Percentiles rank a stretch among this genome's conserved stretches.
phyloP scores from a whole-genome alignment of 2,797 vertebrate species.

The Pterois miles region DNA sequence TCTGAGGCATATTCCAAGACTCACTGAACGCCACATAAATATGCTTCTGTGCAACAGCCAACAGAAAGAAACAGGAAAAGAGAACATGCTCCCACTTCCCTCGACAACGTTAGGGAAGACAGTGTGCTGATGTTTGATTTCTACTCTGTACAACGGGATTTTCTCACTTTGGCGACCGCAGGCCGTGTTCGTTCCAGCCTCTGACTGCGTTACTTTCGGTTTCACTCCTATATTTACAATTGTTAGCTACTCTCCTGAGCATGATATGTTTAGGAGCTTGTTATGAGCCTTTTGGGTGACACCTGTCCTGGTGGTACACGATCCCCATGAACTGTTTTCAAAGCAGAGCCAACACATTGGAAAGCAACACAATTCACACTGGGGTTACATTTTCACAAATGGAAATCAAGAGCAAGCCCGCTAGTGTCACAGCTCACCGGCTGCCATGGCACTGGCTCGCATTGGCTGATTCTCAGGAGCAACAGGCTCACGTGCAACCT shows the following conservation, averaged over 20 bases:
- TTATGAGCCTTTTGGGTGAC: constrained; percentile 12
- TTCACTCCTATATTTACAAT: constrained; percentile 2
- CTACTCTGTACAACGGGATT: not conserved
- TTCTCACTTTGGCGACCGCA: constrained; percentile 7
- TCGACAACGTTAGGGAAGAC: constrained; percentile 5
- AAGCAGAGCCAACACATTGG: constrained; percentile 12
- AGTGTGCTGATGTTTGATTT: constrained; percentile 10
- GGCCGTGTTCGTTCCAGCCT: constrained; percentile 2
- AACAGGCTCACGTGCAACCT: not conserved
- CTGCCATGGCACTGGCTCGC: not conserved
- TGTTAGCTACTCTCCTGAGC: not conserved
- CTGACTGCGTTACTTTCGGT: not conserved
- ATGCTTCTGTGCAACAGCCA: not conserved
- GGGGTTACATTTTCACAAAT: not conserved
- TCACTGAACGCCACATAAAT: not conserved
- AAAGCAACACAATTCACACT: constrained; percentile 5
- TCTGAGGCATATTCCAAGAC: not conserved
- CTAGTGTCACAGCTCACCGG: not conserved
- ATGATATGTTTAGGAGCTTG: constrained; percentile 32
- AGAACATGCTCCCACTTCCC: not conserved
- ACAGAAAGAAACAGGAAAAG: not conserved
- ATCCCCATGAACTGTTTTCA: constrained; percentile 16
- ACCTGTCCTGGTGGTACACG: constrained; percentile 17
- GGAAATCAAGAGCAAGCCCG: not conserved
- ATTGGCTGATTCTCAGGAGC: not conserved